Conservation (phyloP, 2,888 invertebrate genomes). For the Lithodes maja region DNA sequence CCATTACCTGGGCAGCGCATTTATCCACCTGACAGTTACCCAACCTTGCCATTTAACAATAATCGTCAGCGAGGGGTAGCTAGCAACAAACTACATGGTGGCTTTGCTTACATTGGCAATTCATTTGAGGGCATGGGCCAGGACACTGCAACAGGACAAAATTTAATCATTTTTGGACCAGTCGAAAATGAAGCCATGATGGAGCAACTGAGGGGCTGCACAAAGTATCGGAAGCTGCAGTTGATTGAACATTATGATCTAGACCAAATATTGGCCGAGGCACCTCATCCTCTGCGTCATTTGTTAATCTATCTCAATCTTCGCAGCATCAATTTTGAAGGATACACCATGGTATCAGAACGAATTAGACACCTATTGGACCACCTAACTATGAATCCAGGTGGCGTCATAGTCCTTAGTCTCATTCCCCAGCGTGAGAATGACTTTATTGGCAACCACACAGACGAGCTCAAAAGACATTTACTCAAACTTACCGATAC, state of each 20-base stretch:
- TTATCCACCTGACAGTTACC: not conserved
- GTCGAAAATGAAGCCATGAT: constrained; percentile 46
- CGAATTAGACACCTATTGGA: constrained; percentile 58
- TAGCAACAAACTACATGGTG: constrained; percentile 48
- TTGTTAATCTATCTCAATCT: constrained; percentile 65
- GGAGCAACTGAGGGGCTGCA: constrained; percentile 51
- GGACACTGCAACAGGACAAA: constrained; percentile 36
- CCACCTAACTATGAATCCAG: constrained; percentile 45
- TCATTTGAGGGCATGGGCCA: not conserved
- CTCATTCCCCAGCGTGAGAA: constrained; percentile 47
- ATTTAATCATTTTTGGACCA: constrained; percentile 61
- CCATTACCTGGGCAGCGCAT: not conserved
- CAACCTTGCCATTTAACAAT: constrained; percentile 14
- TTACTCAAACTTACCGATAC: constrained; percentile 57
- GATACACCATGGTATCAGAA: constrained; percentile 59
- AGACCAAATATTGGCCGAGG: constrained; percentile 37
- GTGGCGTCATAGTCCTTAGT: constrained; percentile 57
- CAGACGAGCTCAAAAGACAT: constrained; percentile 44
- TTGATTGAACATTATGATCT: constrained; percentile 59
- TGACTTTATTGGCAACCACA: constrained; percentile 25
- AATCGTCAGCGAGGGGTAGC: constrained; percentile 33
- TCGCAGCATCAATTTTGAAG: constrained; percentile 54
- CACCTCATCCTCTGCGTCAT: constrained; percentile 53
- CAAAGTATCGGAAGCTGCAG: constrained; percentile 49
- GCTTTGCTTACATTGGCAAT: constrained; percentile 36